phyloP scores from a whole-genome alignment of 2,888 invertebrate species.

The Rotaria socialis region DNA sequence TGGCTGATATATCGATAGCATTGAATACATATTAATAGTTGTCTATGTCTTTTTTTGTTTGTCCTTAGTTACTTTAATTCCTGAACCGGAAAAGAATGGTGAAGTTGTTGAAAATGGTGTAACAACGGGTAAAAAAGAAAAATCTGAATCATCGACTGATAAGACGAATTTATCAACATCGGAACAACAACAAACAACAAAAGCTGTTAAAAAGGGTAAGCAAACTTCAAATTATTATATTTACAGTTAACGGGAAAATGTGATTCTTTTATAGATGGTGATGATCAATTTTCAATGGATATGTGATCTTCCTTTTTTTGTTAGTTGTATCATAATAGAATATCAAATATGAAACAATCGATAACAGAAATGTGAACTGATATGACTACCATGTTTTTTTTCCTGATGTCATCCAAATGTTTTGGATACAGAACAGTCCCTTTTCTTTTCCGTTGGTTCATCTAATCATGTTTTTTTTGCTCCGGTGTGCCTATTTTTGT shows the following conservation, averaged over 20 bases:
- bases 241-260: too few relatives aligned
- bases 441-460: neutral
- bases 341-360: neutral
- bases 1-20: too few relatives aligned
- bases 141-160: neutral
- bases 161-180: neutral
- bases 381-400: neutral
- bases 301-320: neutral
- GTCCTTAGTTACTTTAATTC: neutral
- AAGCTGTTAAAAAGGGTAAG: neutral
- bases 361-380: neutral
- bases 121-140: neutral
- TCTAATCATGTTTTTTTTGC: neutral
- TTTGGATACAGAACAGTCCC: neutral
- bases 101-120: neutral
- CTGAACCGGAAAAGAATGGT: neutral
- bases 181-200: neutral
- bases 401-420: neutral
- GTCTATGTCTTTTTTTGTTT: neutral
- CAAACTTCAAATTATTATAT: too few relatives aligned
- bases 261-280: neutral
- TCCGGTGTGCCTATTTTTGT: conserved; percentile 11
- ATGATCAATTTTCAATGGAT: conserved; percentile 35
- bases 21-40: neutral
- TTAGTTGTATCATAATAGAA: neutral